Percentiles rank a stretch among this genome's conserved stretches.
phyloP scores from a whole-genome alignment of 2,888 invertebrate genomes.

The Drosophila neutralis region DNA sequence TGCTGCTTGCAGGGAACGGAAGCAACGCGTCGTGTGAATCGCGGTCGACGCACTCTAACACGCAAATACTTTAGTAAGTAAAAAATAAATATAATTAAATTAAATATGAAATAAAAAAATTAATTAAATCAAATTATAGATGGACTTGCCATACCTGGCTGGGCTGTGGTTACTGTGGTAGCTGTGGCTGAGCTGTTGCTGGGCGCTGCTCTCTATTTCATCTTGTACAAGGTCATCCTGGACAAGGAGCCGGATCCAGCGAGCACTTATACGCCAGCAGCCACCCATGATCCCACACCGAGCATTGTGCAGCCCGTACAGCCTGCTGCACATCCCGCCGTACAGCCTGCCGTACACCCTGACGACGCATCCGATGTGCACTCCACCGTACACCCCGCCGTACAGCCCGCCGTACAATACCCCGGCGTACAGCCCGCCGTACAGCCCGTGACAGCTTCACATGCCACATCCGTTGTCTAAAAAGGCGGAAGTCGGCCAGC shows the following conservation, averaged over 20 bases:
- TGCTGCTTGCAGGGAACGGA: conserved; percentile 90
- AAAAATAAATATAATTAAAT: neutral
- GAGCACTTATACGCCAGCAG: conserved; percentile 83
- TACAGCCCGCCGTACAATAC: conserved; percentile 16
- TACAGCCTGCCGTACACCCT: conserved; percentile 23
- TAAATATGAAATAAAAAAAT: conserved; percentile 86
- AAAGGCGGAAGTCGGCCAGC: conserved; percentile 35
- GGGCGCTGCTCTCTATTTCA: conserved; percentile 89
- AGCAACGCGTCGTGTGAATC: conserved; percentile 91
- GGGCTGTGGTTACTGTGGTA: conserved; percentile 90
- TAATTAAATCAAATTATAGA: conserved; percentile 83
- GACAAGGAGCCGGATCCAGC: conserved; percentile 80
- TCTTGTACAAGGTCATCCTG: conserved; percentile 89
- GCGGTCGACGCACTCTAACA: conserved; percentile 91
- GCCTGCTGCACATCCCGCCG: conserved; percentile 22
- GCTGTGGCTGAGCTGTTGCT: conserved; percentile 89
- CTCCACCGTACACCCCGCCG: conserved; percentile 3
- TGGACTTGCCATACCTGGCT: conserved; percentile 90
- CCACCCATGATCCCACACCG: conserved; percentile 73
- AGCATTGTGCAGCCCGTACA: conserved; percentile 32
- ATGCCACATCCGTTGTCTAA: conserved; percentile 63
- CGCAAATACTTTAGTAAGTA: conserved; percentile 92
- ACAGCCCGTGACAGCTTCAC: conserved; percentile 51
- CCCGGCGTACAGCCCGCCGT: conserved; percentile 16
- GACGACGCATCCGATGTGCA: conserved; percentile 7